Evolutionary conservation across 1,140 invertebrate species (phyloP), one percentile per base, ranked within the genome.

Genomic region (Drosophila takahashii): DNA sequence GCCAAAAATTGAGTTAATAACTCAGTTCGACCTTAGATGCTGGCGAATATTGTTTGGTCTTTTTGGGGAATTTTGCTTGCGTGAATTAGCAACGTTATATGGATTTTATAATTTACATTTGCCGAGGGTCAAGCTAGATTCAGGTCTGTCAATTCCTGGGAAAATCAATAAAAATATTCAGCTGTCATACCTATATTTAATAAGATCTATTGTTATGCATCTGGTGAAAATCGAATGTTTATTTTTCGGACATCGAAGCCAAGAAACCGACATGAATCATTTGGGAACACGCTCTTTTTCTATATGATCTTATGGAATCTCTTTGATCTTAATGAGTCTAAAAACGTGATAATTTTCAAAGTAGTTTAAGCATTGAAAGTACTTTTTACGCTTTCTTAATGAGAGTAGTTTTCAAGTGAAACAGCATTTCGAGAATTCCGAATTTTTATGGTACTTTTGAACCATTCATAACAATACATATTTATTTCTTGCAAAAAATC

Each of bases 1-100:
- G 75, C 79, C 73, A 37, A 75, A 62, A 89, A 87, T 83, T 79
- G 60, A 87, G 84, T 87, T 86, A 87, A 87, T 89, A 87, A 73
- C 75, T 77, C 57, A 71, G 62, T 66, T 73, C 61, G 70, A 76
- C 83, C 83, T 87, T 78, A 81, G 62, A 34, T 64, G 52, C 8
- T 56, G 58, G 37, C 57, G 41, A 73, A 37, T 53, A 36, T 37
- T 26, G 51, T 72, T 51, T 42, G 13, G 47, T 62, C 26, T 47
- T 44, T 53, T 73, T 72, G 34, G 74, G 83, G 81, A 66, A 81
- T 87, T 76, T 87, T 59, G 58, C 16, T 60, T 76, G 78, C 70
- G 70, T 75, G 62, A 87, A 86, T 87, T 81, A 77, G 83, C 79
- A 59, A 56, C 39, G 53, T 76, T 50, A 58, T 75, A 75, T 52